Evolutionary conservation across 2,797 vertebrate genomes (phyloP), one percentile per base, ranked within the genome.

Genomic region (Spondyliosoma cantharus): DNA sequence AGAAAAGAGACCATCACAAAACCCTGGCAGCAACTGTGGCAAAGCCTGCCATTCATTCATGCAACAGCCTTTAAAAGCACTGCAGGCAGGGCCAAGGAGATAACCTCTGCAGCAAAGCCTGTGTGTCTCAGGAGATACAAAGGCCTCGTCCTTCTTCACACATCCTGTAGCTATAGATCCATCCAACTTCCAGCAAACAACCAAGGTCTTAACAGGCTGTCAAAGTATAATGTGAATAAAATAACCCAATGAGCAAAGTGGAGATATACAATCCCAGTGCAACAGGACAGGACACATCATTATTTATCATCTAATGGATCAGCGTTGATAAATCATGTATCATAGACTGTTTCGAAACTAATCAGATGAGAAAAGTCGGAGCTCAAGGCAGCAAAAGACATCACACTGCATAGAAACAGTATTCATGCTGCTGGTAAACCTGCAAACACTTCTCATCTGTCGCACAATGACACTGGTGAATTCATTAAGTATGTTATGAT

Each of bases 1-100:
- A 84, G 78, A 74, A 82, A 83, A 76, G 63, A 69, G 71, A 76
- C 54, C 69, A n/a, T 69, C 78, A 42, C 32, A 71, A 69, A 83
- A 83, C 63, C 59, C 82, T 74, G 75, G 80, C 79, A 83, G 83
- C 68, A 37, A 80, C 57, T 8, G 61, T 42, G 72, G 71, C 80
- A 74, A 58, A 76, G 68, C 64, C 75, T 75, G 82, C 72, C 83
- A 81, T 90, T 87, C 90, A 89, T 84, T 85, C 89, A 89, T 86
- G 75, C 82, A 25, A 0, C 13, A 7, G 82, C 50, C 77, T 86
- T 90, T 82, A 27, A 80, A 81, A 82, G 56, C 77, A 25, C 80
- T 52, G 49, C 72, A 46, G 86, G 65, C 67, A 20, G 78, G 58
- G 70, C 73, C 48, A 15, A 46, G 77, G 76, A 78, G 85, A 90